Conservation (phyloP, 2,888 invertebrate genomes). For the Timema podura region DNA sequence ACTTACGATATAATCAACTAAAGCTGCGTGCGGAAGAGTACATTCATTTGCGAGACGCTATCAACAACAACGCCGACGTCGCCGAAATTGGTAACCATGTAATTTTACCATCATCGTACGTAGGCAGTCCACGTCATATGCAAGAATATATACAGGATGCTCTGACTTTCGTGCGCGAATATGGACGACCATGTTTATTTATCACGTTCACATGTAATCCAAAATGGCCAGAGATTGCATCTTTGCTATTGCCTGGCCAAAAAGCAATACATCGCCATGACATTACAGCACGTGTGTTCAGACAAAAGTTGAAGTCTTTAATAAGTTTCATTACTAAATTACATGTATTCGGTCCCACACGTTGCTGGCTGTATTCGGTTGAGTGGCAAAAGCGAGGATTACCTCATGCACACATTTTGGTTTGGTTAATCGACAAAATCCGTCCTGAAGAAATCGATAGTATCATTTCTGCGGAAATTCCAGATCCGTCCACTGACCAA, state of each 20-base stretch:
- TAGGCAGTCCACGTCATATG: constrained; percentile 14
- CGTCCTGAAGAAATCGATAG: constrained; percentile 36
- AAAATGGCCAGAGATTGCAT: constrained; percentile 38
- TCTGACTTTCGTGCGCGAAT: constrained; percentile 14
- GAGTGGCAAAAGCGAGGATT: constrained; percentile 37
- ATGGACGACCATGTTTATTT: constrained; percentile 28
- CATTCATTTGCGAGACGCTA: constrained; percentile 34
- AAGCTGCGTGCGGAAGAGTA: constrained; percentile 26
- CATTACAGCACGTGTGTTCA: constrained; percentile 35
- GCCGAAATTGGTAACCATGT: neutral
- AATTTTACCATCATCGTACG: neutral
- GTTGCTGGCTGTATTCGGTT: constrained; percentile 35
- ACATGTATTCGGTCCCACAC: constrained; percentile 33
- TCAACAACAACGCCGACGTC: neutral
- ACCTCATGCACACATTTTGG: neutral
- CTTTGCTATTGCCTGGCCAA: constrained; percentile 33
- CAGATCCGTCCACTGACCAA: constrained; percentile 32
- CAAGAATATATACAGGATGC: constrained; percentile 19
- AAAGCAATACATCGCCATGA: constrained; percentile 33
- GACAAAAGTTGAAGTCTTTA: constrained; percentile 24
- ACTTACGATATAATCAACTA: too few species aligned
- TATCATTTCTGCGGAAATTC: constrained; percentile 42
- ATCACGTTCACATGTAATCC: constrained; percentile 39
- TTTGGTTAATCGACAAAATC: constrained; percentile 34
- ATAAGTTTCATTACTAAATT: constrained; percentile 33